Conservation (phyloP, 2,888 invertebrate genomes). For the Oscheius onirici region DNA sequence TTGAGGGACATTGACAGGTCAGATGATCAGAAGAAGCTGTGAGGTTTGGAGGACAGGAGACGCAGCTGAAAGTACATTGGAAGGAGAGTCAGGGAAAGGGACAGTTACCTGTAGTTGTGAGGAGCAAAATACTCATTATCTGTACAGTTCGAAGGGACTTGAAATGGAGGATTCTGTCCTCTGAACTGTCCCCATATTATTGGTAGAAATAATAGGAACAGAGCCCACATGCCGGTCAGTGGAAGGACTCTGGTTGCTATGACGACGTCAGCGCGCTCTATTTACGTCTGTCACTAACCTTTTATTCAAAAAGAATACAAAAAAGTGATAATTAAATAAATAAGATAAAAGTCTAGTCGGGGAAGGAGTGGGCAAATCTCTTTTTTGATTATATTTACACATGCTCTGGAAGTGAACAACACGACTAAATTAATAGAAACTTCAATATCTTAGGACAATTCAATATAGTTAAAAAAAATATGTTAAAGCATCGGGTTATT, state of each 20-base stretch:
- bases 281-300: neutral
- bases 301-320: neutral
- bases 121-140: constrained; percentile 9
- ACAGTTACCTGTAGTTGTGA: constrained; percentile 14
- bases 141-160: neutral
- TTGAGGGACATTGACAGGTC: constrained; percentile 12
- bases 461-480: neutral
- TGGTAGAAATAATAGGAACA: neutral
- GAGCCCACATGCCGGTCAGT: neutral
- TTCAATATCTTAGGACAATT: neutral
- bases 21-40: neutral
- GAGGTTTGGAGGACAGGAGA: constrained; percentile 1
- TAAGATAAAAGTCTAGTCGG: neutral
- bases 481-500: constrained; percentile 2
- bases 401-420: constrained; percentile 10
- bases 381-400: constrained; percentile 5
- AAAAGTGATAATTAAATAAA: constrained; percentile 9
- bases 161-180: neutral
- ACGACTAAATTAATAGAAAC: no score
- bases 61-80: neutral
- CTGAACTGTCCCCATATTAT: neutral
- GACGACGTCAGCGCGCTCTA: constrained; percentile 4
- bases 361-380: constrained; percentile 1
- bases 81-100: no score
- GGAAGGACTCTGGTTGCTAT: constrained; percentile 6